Percentiles rank a stretch among this genome's conserved stretches.
Evolutionary conservation across 1,140 invertebrate genomes (phyloP).

Genomic region (Ostrea edulis): DNA sequence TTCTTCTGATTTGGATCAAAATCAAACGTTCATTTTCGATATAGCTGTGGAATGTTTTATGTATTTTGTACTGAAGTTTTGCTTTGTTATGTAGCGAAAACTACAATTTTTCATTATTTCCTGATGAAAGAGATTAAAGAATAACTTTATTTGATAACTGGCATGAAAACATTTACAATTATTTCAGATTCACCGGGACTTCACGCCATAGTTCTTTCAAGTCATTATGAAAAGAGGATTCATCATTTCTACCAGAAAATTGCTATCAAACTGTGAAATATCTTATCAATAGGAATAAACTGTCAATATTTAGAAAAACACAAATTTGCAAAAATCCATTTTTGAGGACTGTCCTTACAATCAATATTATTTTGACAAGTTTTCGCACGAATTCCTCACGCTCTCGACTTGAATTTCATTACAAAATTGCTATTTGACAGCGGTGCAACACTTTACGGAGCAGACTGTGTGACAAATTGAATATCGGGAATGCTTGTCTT

Average conservation of each 20-base stretch:
- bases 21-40: neutral
- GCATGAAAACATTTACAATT: too few species aligned
- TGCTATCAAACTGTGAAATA: too few species aligned
- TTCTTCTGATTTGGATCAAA: conserved; percentile 19
- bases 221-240: too few species aligned
- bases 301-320: too few species aligned
- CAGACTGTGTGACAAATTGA: conserved; percentile 20
- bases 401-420: conserved; percentile 18
- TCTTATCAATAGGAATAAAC: too few species aligned
- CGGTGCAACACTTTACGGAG: neutral
- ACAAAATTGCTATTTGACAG: conserved; percentile 5
- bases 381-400: conserved; percentile 13
- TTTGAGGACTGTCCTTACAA: neutral
- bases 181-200: too few species aligned
- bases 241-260: too few species aligned
- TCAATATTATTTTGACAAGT: conserved; percentile 36
- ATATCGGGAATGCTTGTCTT: neutral
- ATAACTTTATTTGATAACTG: neutral
- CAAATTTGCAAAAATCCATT: neutral
- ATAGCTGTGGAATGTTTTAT: neutral
- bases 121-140: neutral
- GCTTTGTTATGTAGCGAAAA: neutral
- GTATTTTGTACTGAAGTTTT: neutral
- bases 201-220: too few species aligned
- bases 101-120: neutral